phyloP scores from a whole-genome alignment of 2,113 vertebrate species.

The Sinocyclocheilus anshuiensis region DNA sequence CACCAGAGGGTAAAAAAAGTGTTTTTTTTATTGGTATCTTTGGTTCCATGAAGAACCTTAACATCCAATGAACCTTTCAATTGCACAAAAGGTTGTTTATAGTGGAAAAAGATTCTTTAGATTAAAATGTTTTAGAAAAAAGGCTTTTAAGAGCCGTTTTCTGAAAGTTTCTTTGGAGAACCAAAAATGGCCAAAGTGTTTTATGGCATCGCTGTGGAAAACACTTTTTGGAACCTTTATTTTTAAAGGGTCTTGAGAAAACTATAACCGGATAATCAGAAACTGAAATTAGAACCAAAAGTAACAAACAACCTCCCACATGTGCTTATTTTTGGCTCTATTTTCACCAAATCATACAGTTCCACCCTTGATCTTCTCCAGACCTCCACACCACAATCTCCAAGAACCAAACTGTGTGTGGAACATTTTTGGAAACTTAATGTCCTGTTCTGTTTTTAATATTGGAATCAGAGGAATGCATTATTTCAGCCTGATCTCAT shows the following conservation, averaged over 20 bases:
- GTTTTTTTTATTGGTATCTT: too few species aligned
- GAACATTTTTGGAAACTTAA: background rate
- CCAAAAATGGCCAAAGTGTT: background rate
- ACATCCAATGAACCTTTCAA: background rate
- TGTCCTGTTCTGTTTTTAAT: background rate
- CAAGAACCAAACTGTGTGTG: background rate
- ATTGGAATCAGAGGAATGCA: background rate
- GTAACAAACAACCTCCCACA: background rate
- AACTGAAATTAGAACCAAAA: background rate
- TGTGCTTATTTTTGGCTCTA: constrained; percentile 27
- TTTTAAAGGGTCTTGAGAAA: background rate
- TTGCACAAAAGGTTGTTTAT: background rate
- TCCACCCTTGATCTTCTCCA: background rate
- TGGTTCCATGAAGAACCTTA: background rate
- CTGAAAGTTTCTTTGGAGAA: too few species aligned
- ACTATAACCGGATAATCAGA: background rate
- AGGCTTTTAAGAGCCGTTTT: background rate
- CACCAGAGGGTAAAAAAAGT: too few species aligned
- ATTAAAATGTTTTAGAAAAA: too few species aligned
- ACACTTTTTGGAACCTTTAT: background rate
- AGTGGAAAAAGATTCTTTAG: background rate
- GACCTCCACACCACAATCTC: constrained; percentile 18
- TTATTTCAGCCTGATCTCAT: background rate
- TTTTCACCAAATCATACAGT: constrained; percentile 29
- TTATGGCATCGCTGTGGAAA: background rate